Percentiles rank a stretch among this genome's conserved stretches.
Conservation (phyloP, 2,797 vertebrate genomes). For the Coreius guichenoti region DNA sequence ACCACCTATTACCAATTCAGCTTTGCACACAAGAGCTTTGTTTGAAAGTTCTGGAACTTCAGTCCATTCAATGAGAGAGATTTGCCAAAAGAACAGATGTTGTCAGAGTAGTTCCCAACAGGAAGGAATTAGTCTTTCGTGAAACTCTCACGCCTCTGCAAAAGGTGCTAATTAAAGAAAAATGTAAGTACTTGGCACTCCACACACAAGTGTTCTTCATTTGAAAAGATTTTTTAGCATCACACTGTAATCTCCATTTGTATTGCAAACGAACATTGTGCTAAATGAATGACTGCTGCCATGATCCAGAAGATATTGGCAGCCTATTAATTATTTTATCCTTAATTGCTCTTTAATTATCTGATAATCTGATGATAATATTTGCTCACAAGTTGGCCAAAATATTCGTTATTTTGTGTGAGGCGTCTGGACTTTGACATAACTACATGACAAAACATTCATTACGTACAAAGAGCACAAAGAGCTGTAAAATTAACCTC, state of each 20-base stretch:
- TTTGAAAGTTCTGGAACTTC: conserved; percentile 49
- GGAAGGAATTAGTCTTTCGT: conserved; percentile 57
- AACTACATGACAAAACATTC: conserved; percentile 60
- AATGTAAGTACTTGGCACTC: conserved; percentile 39
- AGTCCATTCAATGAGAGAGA: conserved; percentile 52
- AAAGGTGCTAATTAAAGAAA: conserved; percentile 79
- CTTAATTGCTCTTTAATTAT: conserved; percentile 60
- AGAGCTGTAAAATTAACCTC: conserved; percentile 58
- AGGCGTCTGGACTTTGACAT: conserved; percentile 53
- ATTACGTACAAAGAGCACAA: conserved; percentile 57
- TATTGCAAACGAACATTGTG: conserved; percentile 22
- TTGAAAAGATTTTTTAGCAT: conserved; percentile 15
- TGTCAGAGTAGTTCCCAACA: conserved; percentile 65
- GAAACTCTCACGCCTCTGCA: conserved; percentile 69
- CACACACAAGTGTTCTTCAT: conserved; percentile 8
- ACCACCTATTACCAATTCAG: neutral
- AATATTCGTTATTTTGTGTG: conserved; percentile 33
- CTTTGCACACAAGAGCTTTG: neutral
- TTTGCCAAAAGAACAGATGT: conserved; percentile 76
- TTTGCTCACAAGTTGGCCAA: conserved; percentile 42
- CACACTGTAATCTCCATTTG: conserved; percentile 27
- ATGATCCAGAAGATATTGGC: conserved; percentile 31
- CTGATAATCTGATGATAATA: conserved; percentile 55
- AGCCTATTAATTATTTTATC: conserved; percentile 44
- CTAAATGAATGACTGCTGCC: conserved; percentile 28